Percentiles rank a stretch among this genome's conserved stretches.
phyloP scores from a whole-genome alignment of 23 tunicate species.

The Ascidia mentula region DNA sequence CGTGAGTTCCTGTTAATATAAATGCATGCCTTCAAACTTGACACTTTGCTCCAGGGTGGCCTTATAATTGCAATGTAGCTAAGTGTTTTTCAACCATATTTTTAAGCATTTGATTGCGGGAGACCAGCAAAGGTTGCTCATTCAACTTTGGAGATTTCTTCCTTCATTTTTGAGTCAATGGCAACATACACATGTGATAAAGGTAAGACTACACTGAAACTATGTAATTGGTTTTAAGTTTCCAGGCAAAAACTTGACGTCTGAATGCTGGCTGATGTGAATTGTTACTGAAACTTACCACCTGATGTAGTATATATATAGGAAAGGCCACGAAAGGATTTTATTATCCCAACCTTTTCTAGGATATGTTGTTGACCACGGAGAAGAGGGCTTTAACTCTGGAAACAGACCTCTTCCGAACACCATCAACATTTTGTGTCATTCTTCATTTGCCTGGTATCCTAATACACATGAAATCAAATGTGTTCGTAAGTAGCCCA shows the following conservation, averaged over 20 bases:
- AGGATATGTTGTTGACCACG: slow-evolving; percentile 31
- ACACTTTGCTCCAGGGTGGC: too few species aligned
- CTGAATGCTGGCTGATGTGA: neutral
- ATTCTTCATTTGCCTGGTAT: slow-evolving; percentile 23
- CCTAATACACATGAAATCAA: slow-evolving; percentile 35
- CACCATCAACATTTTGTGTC: slow-evolving; percentile 21
- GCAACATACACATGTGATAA: slow-evolving; percentile 29
- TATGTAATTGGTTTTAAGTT: too few species aligned
- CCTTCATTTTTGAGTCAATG: neutral
- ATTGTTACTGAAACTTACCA: too few species aligned
- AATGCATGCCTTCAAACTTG: too few species aligned
- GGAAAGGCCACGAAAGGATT: too few species aligned
- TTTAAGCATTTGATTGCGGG: slow-evolving; percentile 40
- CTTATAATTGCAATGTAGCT: neutral
- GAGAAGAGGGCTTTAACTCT: slow-evolving; percentile 13
- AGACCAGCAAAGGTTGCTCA: neutral
- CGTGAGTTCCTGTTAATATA: too few species aligned
- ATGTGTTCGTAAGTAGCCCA: slow-evolving; percentile 42
- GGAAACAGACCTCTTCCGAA: neutral
- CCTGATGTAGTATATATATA: too few species aligned
- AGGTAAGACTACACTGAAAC: slow-evolving; percentile 39
- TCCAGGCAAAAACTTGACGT: neutral
- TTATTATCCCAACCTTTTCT: too few species aligned
- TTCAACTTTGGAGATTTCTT: neutral
- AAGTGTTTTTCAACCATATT: neutral